phyloP scores from a whole-genome alignment of 2,797 vertebrate species.

The Onychomys torridus region DNA sequence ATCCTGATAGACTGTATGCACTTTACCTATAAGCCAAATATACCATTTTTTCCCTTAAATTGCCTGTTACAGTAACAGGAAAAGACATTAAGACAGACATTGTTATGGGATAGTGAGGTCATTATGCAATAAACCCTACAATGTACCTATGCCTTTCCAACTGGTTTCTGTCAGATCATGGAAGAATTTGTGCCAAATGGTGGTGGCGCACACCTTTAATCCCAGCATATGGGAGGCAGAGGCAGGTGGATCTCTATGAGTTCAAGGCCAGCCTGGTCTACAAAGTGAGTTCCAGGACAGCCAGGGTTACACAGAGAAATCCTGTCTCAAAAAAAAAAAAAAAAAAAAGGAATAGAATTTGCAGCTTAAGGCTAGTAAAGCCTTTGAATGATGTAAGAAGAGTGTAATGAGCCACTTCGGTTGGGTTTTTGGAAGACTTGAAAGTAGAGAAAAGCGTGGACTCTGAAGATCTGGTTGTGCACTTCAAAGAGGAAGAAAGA shows the following conservation, averaged over 20 bases:
- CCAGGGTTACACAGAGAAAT: no score
- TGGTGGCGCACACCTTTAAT: no score
- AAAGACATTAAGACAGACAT: no score
- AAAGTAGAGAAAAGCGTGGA: background rate
- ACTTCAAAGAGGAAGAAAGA: background rate
- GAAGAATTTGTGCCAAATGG: background rate
- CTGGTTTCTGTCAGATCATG: background rate
- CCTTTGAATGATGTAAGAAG: background rate
- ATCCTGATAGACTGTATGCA: background rate
- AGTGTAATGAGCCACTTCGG: background rate
- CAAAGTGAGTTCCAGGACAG: no score
- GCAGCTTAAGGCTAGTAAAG: background rate
- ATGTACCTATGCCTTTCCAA: background rate
- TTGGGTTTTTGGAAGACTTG: background rate
- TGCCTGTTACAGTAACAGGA: background rate
- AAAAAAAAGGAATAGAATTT: background rate
- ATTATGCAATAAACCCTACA: background rate
- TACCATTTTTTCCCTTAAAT: background rate
- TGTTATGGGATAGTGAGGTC: no score
- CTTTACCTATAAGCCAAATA: background rate
- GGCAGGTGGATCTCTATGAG: no score
- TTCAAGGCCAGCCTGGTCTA: no score
- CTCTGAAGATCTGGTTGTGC: background rate
- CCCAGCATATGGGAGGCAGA: no score
- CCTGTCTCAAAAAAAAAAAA: no score